Evolutionary conservation across 23 tunicate genomes (phyloP).

Genomic region (Diplosoma virens): DNA sequence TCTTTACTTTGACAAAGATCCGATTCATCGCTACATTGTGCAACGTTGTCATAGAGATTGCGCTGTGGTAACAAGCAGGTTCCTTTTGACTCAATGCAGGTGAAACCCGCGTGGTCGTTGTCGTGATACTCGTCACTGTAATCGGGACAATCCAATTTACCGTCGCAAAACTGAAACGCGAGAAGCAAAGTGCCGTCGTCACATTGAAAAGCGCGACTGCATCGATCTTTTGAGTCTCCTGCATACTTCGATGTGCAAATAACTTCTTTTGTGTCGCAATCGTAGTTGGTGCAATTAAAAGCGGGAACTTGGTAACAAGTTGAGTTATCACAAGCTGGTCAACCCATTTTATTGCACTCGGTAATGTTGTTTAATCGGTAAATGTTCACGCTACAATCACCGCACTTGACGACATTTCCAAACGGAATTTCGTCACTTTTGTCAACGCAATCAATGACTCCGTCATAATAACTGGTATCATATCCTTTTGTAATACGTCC

Average conservation of each 20-base stretch:
- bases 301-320: not conserved
- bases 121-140: not conserved
- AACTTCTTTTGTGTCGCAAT: not conserved
- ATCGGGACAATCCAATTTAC: not conserved
- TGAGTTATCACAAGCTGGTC: not conserved
- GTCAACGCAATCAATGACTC: not conserved
- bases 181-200: not conserved
- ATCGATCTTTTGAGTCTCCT: not conserved
- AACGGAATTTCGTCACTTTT: not conserved
- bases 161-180: not conserved
- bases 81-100: not conserved
- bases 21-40: slow-evolving; percentile 17
- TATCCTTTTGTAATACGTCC: too few relatives aligned
- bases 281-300: not conserved
- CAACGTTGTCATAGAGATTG: too few relatives aligned
- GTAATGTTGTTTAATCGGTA: not conserved
- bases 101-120: slow-evolving; percentile 10
- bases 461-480: not conserved
- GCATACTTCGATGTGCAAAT: not conserved
- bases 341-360: not conserved
- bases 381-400: not conserved
- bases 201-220: not conserved
- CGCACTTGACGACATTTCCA: not conserved
- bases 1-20: slow-evolving; percentile 12
- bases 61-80: not conserved